Percentiles rank a stretch among this genome's conserved stretches.
phyloP scores from a whole-genome alignment of 2,113 vertebrate genomes.

The Pterophyllum scalare region DNA sequence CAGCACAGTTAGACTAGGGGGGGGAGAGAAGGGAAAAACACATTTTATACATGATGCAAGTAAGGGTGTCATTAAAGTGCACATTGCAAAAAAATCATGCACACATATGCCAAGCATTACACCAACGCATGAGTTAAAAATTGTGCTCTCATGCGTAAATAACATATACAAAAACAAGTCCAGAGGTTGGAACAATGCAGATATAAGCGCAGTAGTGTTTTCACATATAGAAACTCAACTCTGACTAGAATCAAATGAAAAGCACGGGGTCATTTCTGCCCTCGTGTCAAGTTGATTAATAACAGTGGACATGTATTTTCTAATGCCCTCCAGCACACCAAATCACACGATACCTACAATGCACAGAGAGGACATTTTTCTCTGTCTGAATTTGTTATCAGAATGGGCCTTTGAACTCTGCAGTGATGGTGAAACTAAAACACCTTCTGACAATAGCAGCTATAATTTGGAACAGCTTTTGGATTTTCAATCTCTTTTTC shows the following conservation, averaged over 20 bases:
- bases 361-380: constrained; percentile 77
- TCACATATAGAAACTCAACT: constrained; percentile 56
- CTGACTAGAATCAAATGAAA: constrained; percentile 74
- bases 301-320: constrained; percentile 81
- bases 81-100: not conserved
- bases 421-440: constrained; percentile 55
- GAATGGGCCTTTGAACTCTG: constrained; percentile 77
- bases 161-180: not conserved
- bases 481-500: constrained; percentile 29
- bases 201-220: not conserved
- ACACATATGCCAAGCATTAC: not conserved
- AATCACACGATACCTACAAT: constrained; percentile 76
- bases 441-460: constrained; percentile 57
- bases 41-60: not conserved
- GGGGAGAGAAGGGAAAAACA: not conserved
- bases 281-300: constrained; percentile 84
- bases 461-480: constrained; percentile 56
- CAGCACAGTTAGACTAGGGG: constrained; percentile 90
- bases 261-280: constrained; percentile 76
- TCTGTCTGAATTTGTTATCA: constrained; percentile 82
- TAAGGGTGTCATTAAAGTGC: not conserved
- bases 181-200: not conserved
- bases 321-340: constrained; percentile 75
- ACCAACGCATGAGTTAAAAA: not conserved
- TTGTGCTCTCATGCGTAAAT: not conserved